A percentile compares a stretch with the other conserved stretches of the same genome.
phyloP scores from a whole-genome alignment of 2,888 invertebrate genomes.

The Candidula unifasciata region DNA sequence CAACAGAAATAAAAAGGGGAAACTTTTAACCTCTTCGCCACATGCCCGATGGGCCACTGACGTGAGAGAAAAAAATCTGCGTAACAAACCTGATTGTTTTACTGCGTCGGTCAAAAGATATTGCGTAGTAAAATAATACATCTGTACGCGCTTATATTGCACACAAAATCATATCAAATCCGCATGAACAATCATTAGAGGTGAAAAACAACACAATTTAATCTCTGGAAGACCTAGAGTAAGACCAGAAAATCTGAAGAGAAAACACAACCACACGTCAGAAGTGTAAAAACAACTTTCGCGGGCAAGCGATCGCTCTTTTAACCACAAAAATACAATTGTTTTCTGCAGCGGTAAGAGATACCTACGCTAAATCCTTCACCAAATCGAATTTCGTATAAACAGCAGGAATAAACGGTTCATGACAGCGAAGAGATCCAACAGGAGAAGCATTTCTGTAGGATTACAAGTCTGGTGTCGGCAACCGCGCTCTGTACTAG shows the following conservation, averaged over 20 bases:
- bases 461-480: background rate
- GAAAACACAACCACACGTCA: background rate
- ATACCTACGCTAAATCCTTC: constrained; percentile 14
- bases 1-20: too few species aligned
- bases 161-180: too few species aligned
- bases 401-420: background rate
- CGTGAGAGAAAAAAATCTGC: too few species aligned
- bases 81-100: too few species aligned
- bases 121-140: too few species aligned
- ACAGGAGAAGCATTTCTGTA: constrained; percentile 18
- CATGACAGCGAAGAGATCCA: background rate
- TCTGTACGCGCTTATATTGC: too few species aligned
- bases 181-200: too few species aligned
- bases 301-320: background rate
- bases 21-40: too few species aligned
- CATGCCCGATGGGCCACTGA: too few species aligned
- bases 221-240: too few species aligned
- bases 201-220: too few species aligned
- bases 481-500: background rate
- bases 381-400: constrained; percentile 25
- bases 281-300: background rate
- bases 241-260: background rate
- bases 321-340: background rate
- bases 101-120: too few species aligned
- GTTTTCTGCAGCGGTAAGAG: background rate